Evolutionary conservation across 1,140 invertebrate genomes (phyloP), one percentile per base, ranked within the genome.

Genomic region (Trialeurodes vaporariorum): DNA sequence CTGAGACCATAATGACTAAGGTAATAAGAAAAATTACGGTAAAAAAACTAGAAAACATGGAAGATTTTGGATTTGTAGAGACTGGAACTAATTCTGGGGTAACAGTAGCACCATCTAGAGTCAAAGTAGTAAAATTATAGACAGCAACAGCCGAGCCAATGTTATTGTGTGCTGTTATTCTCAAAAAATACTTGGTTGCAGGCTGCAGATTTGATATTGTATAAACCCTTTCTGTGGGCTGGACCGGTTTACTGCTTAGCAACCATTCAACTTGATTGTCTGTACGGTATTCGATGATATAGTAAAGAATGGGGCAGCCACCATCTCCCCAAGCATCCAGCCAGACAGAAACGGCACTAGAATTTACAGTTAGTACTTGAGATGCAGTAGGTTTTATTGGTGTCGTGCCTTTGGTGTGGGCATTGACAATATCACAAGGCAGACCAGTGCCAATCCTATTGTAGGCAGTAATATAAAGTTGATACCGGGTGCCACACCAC

Each of bases 161-260:
- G 76, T 94, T 93, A 77, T 96, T 97, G 77, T 92, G 87, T 0
- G 94, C 94, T 0, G 89, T 91, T 63, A 96, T 88, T 69, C 87
- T 85, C 27, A 97, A 82, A 70, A 90, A 87, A 77, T 97, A 96
- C 74, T 88, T 88, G 0, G 90, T 92, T n/a, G 86, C 90, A 0
- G 93, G 87, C 40, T 85, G 83, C 17, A 98, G 80, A 68, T 93
- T 91, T 40, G 85, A 81, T 59, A 94, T 84, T 67, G 88, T 90
- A 75, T 88, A 91, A 25, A 89, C 87, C 65, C 89, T 83, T 73
- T 92, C 86, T 1, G 83, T 87, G 23, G 87, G 84, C 73, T 88
- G 86, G 62, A 91, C 86, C 70, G 87, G 85, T 77, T 88, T 90
- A 11, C 87, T 87, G 0, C 88, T 83, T n/a, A 89, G 82, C 1